A percentile compares a stretch with the other conserved stretches of the same genome.
Conservation (phyloP, 2,113 vertebrate genomes). For the Pomatorhinus ruficollis region DNA sequence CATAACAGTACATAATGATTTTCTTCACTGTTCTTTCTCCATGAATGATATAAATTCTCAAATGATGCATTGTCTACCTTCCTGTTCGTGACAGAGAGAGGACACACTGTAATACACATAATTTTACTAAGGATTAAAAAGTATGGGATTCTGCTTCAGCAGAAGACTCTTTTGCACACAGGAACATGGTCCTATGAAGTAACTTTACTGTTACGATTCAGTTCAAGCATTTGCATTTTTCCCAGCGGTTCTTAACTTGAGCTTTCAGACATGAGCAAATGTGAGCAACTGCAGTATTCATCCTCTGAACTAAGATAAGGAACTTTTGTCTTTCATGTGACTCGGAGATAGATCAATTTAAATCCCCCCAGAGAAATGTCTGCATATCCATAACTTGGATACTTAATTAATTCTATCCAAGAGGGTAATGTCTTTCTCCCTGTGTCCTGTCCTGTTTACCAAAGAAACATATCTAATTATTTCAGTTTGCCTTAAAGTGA, state of each 20-base stretch:
- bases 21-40: background rate
- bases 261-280: background rate
- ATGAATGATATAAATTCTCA: background rate
- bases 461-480: conserved; percentile 66
- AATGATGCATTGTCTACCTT: background rate
- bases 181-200: background rate
- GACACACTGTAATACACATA: background rate
- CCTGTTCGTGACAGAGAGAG: background rate
- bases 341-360: conserved; percentile 71
- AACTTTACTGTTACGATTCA: background rate
- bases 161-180: background rate
- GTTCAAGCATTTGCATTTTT: background rate
- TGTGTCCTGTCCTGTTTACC: conserved; percentile 49
- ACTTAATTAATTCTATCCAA: conserved; percentile 72
- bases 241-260: background rate
- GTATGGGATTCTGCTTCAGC: background rate
- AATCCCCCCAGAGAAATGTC: conserved; percentile 33
- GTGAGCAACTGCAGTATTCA: background rate
- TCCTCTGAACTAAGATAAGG: background rate
- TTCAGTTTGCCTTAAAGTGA: conserved; percentile 16
- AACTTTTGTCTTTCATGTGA: conserved; percentile 57
- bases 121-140: background rate
- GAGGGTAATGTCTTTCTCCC: conserved; percentile 50
- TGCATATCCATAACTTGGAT: conserved; percentile 65
- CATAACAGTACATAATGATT: background rate